Conservation (phyloP, 2,797 vertebrate genomes). For the Alectoris magna region DNA sequence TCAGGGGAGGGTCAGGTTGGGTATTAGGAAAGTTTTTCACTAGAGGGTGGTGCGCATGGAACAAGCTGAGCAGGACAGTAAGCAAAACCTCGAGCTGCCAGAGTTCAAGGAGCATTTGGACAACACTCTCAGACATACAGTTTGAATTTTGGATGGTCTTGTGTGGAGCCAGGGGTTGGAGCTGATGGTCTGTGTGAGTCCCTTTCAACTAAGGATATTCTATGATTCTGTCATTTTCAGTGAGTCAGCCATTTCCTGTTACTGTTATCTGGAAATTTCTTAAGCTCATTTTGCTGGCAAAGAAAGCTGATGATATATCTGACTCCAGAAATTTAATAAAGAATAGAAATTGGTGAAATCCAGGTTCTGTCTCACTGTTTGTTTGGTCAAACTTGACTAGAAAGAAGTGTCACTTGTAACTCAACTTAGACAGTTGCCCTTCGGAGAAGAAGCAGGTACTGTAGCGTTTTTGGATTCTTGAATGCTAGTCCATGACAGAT, state of each 20-base stretch:
- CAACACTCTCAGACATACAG: background rate
- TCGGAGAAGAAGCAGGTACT: background rate
- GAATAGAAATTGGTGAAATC: rapidly evolving
- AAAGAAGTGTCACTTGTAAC: background rate
- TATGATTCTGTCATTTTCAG: background rate
- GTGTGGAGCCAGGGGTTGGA: background rate
- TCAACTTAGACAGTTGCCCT: background rate
- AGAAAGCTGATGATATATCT: background rate
- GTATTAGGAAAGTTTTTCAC: background rate
- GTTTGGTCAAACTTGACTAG: background rate
- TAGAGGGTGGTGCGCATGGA: background rate
- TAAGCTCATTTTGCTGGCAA: background rate
- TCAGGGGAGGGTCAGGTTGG: background rate
- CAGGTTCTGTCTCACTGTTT: background rate
- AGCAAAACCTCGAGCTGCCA: background rate
- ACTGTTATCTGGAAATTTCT: background rate
- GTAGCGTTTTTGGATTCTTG: background rate
- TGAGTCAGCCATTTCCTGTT: background rate
- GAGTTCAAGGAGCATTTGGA: background rate
- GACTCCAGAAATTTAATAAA: background rate
- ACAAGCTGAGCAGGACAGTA: background rate
- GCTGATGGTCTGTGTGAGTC: background rate
- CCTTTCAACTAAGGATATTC: background rate
- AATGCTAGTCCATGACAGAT: background rate
- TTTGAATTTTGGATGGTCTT: background rate